A percentile compares a stretch with the other conserved stretches of the same genome.
Conservation (phyloP, 1,140 invertebrate species). For the Mylabris phalerata region DNA sequence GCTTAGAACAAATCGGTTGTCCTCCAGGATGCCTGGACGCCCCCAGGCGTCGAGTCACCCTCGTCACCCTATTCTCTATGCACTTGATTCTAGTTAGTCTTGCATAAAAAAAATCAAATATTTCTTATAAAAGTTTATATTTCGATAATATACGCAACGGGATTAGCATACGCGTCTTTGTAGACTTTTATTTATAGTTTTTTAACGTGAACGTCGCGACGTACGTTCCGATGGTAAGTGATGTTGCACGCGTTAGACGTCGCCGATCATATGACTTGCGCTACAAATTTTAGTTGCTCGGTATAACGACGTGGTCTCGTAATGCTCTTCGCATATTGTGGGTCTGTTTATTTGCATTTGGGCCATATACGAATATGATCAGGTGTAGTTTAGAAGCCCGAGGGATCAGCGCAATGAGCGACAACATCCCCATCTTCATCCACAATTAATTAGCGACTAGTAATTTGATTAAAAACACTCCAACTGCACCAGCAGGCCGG, state of each 20-base stretch:
- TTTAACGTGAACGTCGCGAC: conserved; percentile 15
- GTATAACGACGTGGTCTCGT: too few species aligned
- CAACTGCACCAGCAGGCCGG: too few species aligned
- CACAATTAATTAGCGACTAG: too few species aligned
- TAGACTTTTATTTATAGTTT: too few species aligned
- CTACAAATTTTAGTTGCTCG: not conserved
- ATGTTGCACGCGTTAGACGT: conserved; percentile 9
- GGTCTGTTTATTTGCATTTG: too few species aligned
- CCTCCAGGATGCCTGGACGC: conserved; percentile 18
- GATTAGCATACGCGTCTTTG: not conserved
- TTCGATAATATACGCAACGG: not conserved
- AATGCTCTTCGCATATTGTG: too few species aligned
- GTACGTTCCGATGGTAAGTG: conserved; percentile 16
- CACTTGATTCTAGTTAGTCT: too few species aligned
- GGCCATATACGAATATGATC: too few species aligned
- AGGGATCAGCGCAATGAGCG: too few species aligned
- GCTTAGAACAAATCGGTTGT: conserved; percentile 9
- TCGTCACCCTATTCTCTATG: not conserved
- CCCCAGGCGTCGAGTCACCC: conserved; percentile 1
- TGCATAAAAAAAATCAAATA: not conserved
- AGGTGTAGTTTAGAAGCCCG: too few species aligned
- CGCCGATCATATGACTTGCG: conserved; percentile 15
- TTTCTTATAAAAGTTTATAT: not conserved
- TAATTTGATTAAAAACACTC: too few species aligned
- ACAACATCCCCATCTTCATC: too few species aligned